Evolutionary conservation across 2,113 vertebrate species (phyloP).

Genomic region (Bubalus kerabau): DNA sequence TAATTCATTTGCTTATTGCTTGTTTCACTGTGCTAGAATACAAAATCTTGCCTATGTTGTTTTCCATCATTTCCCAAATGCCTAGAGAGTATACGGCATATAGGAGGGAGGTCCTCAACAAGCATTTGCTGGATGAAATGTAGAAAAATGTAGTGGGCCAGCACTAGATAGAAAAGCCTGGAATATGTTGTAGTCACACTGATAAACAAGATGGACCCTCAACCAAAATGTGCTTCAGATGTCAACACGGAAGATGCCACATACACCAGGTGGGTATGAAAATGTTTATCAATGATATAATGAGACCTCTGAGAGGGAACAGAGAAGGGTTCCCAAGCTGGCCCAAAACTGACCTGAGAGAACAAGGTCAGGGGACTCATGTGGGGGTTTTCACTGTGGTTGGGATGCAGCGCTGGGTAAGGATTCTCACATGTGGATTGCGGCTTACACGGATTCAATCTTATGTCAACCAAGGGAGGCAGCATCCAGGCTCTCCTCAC

Average conservation of each 20-base stretch:
- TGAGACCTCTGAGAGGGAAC: not conserved
- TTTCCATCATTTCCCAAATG: not conserved
- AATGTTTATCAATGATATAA: not conserved
- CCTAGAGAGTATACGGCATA: not conserved
- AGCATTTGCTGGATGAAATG: not conserved
- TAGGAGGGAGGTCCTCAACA: not conserved
- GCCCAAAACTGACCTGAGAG: not conserved
- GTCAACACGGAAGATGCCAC: not conserved
- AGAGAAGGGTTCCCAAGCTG: not conserved
- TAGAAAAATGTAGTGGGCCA: not conserved
- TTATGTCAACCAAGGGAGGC: not conserved
- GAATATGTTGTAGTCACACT: not conserved
- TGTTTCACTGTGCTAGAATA: not conserved
- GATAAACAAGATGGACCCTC: not conserved
- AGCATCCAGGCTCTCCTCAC: not conserved
- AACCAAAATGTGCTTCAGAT: not conserved
- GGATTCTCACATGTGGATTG: not conserved
- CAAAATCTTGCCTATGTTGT: not conserved
- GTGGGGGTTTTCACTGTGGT: not conserved
- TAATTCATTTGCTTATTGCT: not conserved
- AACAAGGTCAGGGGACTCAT: not conserved
- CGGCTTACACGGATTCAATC: not conserved
- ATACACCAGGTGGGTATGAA: not conserved
- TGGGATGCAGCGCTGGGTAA: not conserved
- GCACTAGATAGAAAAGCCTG: not conserved